These are phyloP conservation scores for Philereme vetulata DNA, from an alignment of 2,888 invertebrate species.

Conservation along the genomic window DNA sequence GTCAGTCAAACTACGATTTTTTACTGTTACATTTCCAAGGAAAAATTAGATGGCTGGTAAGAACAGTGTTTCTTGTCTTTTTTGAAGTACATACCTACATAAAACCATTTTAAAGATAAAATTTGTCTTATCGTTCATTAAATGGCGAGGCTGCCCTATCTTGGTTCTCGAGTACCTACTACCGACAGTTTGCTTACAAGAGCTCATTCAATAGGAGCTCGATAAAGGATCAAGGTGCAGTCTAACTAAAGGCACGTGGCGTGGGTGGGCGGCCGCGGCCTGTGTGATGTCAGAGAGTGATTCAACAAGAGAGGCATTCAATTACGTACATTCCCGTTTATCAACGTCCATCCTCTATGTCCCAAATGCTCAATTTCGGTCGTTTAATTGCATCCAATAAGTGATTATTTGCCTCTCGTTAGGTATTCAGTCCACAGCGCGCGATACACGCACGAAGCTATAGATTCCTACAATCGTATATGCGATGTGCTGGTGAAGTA, in stretches of 20 bases:
- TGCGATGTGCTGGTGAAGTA: too few relatives aligned
- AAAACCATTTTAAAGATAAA: too few relatives aligned
- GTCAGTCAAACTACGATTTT: too few relatives aligned
- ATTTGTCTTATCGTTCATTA: too few relatives aligned
- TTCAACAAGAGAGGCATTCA: constrained; percentile 16
- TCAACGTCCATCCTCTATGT: not conserved
- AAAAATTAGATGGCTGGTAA: too few relatives aligned
- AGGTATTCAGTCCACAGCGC: constrained; percentile 32
- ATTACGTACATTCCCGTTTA: constrained; percentile 13
- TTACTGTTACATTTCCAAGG: too few relatives aligned
- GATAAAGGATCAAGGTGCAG: constrained; percentile 3
- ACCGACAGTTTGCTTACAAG: not conserved
- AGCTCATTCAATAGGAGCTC: not conserved
- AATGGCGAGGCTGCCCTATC: too few relatives aligned
- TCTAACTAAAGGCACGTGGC: not conserved
- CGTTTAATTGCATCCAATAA: constrained; percentile 46
- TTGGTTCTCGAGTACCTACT: not conserved
- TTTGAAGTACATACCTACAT: too few relatives aligned
- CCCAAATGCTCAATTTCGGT: constrained; percentile 29
- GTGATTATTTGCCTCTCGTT: constrained; percentile 30
- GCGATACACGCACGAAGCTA: constrained; percentile 1
- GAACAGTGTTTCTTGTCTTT: too few relatives aligned
- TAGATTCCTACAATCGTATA: not conserved
- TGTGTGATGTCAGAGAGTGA: constrained; percentile 7
- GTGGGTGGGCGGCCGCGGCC: constrained; percentile 2